Conservation (phyloP, 2,888 invertebrate genomes). For the Lasius fuliginosus region DNA sequence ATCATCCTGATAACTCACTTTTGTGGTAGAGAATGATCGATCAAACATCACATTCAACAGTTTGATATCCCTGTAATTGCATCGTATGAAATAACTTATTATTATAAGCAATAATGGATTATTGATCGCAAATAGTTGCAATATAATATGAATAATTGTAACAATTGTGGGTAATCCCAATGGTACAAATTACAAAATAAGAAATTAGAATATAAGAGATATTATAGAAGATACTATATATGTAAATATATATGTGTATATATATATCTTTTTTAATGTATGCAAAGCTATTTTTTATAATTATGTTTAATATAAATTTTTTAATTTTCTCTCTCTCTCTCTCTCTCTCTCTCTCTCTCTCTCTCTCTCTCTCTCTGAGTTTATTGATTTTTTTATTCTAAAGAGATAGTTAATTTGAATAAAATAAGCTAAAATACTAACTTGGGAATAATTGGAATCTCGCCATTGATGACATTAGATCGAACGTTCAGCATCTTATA, state of each 20-base stretch:
- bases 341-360: neutral
- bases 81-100: constrained; percentile 3
- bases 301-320: neutral
- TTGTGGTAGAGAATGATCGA: constrained; percentile 43
- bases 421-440: constrained; percentile 3
- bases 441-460: constrained; percentile 19
- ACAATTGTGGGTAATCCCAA: neutral
- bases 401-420: neutral
- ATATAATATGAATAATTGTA: neutral
- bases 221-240: neutral
- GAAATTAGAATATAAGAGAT: constrained; percentile 10
- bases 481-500: neutral
- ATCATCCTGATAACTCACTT: constrained; percentile 21
- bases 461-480: neutral
- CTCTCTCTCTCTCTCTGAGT: neutral
- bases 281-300: neutral
- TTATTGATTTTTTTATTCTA: neutral
- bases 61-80: constrained; percentile 30
- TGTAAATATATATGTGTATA: neutral
- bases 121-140: constrained; percentile 4
- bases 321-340: neutral
- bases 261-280: neutral
- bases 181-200: neutral
- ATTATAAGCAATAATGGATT: neutral
- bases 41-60: constrained; percentile 19